Conservation (phyloP, 2,797 vertebrate species). For the Rhabdomys pumilio region DNA sequence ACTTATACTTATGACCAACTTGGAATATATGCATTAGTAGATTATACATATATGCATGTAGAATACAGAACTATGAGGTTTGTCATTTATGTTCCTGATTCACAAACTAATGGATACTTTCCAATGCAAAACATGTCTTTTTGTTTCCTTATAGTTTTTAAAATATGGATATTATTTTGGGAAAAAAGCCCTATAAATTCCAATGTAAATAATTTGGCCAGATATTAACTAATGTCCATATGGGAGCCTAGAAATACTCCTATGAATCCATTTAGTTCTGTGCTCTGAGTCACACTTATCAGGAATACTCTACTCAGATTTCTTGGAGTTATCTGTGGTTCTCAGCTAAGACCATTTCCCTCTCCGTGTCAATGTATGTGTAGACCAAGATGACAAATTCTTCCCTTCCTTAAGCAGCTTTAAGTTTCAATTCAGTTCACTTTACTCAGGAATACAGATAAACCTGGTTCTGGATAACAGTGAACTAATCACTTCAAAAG, state of each 20-base stretch:
- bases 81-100: conserved; percentile 8
- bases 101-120: neutral
- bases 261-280: neutral
- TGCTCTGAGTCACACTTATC: neutral
- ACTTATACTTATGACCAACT: neutral
- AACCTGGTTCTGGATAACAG: conserved; percentile 19
- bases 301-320: neutral
- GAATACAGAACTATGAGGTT: neutral
- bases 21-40: neutral
- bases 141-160: neutral
- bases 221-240: neutral
- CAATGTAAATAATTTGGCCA: neutral
- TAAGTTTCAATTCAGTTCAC: neutral
- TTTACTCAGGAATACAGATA: neutral
- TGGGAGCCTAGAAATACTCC: neutral
- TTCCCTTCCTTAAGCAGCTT: neutral
- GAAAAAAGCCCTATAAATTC: neutral
- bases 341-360: neutral
- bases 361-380: neutral
- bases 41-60: neutral
- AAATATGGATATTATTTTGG: neutral
- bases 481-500: neutral
- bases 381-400: neutral
- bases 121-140: neutral
- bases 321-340: neutral